Percentiles rank a stretch among this genome's conserved stretches.
Conservation (phyloP, 2,888 invertebrate species). For the Eristalis intricaria region DNA sequence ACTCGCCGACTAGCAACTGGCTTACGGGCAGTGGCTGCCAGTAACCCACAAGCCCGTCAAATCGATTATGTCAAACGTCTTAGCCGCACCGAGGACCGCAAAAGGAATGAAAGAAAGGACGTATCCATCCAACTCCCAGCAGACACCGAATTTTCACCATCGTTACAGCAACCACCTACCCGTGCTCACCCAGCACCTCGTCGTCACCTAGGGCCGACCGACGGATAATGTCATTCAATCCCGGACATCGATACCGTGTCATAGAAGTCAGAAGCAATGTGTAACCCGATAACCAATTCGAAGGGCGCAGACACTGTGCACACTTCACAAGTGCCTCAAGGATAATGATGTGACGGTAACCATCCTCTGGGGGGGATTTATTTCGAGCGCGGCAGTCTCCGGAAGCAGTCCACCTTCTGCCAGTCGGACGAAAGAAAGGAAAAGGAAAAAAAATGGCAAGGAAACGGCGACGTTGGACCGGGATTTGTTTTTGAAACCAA, state of each 20-base stretch:
- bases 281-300: slow-evolving; percentile 1
- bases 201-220: not conserved
- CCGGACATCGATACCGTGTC: not conserved
- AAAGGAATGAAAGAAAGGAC: not conserved
- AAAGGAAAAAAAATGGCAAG: not conserved
- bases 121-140: not conserved
- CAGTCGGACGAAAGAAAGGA: not conserved
- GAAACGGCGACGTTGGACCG: not conserved
- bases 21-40: not conserved
- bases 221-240: not conserved
- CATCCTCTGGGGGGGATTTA: not conserved
- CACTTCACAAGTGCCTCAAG: not conserved
- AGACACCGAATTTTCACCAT: not conserved
- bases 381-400: not conserved
- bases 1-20: not conserved
- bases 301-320: not conserved
- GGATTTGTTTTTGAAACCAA: not conserved
- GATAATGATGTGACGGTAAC: slow-evolving; percentile 1
- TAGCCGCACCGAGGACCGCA: not conserved
- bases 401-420: not conserved
- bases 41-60: not conserved
- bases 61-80: not conserved
- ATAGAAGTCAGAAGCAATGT: not conserved
- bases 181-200: not conserved
- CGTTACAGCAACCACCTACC: not conserved